Evolutionary conservation across 2,888 invertebrate genomes (phyloP), one percentile per base, ranked within the genome.

Genomic region (Bruchidius siliquastri): DNA sequence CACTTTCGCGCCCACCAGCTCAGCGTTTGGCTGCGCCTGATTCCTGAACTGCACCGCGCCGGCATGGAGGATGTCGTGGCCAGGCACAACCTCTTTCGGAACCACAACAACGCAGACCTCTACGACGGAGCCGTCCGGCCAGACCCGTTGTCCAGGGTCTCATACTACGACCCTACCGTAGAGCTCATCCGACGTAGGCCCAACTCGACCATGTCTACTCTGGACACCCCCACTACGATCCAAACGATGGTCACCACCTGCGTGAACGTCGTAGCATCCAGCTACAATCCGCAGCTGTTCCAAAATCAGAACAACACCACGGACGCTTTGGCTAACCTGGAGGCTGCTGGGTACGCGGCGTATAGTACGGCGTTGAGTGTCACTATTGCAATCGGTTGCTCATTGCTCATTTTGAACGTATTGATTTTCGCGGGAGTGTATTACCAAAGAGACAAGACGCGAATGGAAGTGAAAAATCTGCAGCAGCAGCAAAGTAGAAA

Each of bases 1-100:
- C 97, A 97, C 88, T 98, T 96, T 88, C 91, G 97, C 71, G 96
- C 97, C 0, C 97, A 97, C 87, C 96, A 97, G 84, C 89, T 98
- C 71, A 97, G 97, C 70, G 95, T 98, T 69, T 98, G 98, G 98
- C 87, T 97, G 10, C 93, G 97, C 6, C 90, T 98, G 8, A 94
- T 98, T 70, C 98, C 98, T 0, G 97, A 97, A 85, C 89, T 96
- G 0, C 95, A 96, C 84, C 89, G 95, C 72, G 93, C 94, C 0
- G 95, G 95, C 2, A 95, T 95, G 94, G 95, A 95, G 82, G 95
- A 95, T 85, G 95, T 94, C 10, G 93, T 94, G 69, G 92, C 94
- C 0, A 89, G 94, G 70, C 96, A 96, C 88, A 97, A 97, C 87
- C 90, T 96, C 78, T 95, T 97, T 87, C 91, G 93, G 79, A 94